phyloP scores from a whole-genome alignment of 2,113 vertebrate genomes.

The Alosa alosa region DNA sequence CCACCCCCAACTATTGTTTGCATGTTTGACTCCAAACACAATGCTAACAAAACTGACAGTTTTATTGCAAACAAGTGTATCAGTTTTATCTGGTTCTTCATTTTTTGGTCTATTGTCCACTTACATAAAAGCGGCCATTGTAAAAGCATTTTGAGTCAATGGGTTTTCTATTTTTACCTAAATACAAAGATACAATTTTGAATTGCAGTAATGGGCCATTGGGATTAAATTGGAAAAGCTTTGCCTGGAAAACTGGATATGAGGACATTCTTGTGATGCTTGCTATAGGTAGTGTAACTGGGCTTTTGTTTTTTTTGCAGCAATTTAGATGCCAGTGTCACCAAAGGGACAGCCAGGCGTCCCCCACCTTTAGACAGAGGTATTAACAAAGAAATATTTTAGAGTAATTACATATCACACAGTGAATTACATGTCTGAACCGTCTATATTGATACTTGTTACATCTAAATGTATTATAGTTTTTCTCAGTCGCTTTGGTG shows the following conservation, averaged over 20 bases:
- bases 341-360: background rate
- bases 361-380: slow-evolving; percentile 5
- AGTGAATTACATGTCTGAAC: background rate
- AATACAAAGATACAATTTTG: background rate
- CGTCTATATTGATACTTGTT: background rate
- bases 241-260: background rate
- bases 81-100: background rate
- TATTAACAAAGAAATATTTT: background rate
- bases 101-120: background rate
- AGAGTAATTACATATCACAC: background rate
- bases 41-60: background rate
- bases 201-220: background rate
- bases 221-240: background rate
- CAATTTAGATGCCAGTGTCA: background rate
- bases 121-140: background rate
- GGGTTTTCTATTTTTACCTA: background rate
- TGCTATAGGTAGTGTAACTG: too few relatives aligned
- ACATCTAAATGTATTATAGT: background rate
- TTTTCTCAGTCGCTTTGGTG: too few relatives aligned
- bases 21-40: background rate
- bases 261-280: background rate
- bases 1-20: background rate
- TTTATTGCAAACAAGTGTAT: background rate
- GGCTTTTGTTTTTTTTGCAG: background rate
- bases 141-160: background rate